Conservation (phyloP, 1,140 invertebrate genomes). For the Sarcophaga bullata region DNA sequence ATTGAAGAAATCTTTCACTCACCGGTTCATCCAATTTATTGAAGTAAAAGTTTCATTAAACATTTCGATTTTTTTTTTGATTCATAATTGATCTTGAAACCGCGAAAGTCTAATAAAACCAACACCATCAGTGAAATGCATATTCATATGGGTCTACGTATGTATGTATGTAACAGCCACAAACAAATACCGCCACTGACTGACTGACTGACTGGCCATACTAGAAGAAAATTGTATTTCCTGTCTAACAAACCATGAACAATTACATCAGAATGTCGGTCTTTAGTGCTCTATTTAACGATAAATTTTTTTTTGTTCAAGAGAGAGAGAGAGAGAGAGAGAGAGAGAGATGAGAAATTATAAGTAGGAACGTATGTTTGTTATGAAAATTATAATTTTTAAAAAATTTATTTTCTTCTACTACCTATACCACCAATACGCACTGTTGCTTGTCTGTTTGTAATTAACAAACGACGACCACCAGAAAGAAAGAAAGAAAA, state of each 20-base stretch:
- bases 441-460: no score
- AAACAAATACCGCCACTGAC: background rate
- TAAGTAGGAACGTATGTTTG: no score
- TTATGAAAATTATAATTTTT: no score
- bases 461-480: no score
- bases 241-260: constrained; percentile 17
- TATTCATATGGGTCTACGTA: background rate
- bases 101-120: background rate
- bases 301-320: background rate
- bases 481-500: no score
- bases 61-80: background rate
- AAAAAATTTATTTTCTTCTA: no score
- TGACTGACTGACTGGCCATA: no score
- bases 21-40: background rate
- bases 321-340: no score
- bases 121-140: background rate
- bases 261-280: background rate
- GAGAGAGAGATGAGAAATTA: no score
- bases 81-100: constrained; percentile 14
- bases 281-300: constrained; percentile 10
- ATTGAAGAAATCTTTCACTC: background rate
- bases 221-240: background rate
- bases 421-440: no score
- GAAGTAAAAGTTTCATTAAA: background rate
- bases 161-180: background rate